A percentile compares a stretch with the other conserved stretches of the same genome.
phyloP scores from a whole-genome alignment of 1,140 invertebrate genomes.

The Papilio polyxenes region DNA sequence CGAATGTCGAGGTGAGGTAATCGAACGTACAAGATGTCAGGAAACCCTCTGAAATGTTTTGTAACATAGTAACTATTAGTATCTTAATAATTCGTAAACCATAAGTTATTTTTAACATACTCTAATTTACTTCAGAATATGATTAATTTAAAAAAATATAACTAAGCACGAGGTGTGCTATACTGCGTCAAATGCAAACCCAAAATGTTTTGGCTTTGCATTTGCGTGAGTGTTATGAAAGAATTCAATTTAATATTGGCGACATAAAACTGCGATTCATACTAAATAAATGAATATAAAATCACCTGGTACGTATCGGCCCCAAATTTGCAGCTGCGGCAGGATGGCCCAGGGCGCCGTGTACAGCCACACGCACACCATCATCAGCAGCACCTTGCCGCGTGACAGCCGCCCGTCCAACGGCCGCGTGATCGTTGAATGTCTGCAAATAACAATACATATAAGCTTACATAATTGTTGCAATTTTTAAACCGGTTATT shows the following conservation, averaged over 20 bases:
- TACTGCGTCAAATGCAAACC: too few relatives aligned
- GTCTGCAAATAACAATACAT: slow-evolving; percentile 69
- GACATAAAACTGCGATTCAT: too few relatives aligned
- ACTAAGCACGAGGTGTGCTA: too few relatives aligned
- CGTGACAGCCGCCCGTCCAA: slow-evolving; percentile 89
- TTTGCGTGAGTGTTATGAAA: too few relatives aligned
- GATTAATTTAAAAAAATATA: too few relatives aligned
- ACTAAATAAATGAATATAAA: slow-evolving; percentile 16
- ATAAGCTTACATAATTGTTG: not conserved
- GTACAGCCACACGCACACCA: slow-evolving; percentile 88
- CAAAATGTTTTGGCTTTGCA: too few relatives aligned
- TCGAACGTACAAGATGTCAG: slow-evolving; percentile 92
- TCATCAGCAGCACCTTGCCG: slow-evolving; percentile 87
- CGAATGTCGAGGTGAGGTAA: slow-evolving; percentile 88
- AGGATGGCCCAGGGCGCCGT: slow-evolving; percentile 89
- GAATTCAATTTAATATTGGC: too few relatives aligned
- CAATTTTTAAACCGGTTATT: too few relatives aligned
- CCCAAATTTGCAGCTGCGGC: slow-evolving; percentile 90
- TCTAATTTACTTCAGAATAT: too few relatives aligned
- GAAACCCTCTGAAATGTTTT: slow-evolving; percentile 86
- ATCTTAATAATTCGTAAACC: too few relatives aligned
- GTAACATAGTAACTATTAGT: not conserved
- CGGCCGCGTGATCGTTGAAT: slow-evolving; percentile 90
- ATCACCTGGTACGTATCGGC: slow-evolving; percentile 88
- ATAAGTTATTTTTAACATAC: not conserved